A percentile compares a stretch with the other conserved stretches of the same genome.
These are phyloP conservation scores for Hemichromis elongatus DNA, from an alignment of 2,113 vertebrate genomes.

Conservation along the genomic window DNA sequence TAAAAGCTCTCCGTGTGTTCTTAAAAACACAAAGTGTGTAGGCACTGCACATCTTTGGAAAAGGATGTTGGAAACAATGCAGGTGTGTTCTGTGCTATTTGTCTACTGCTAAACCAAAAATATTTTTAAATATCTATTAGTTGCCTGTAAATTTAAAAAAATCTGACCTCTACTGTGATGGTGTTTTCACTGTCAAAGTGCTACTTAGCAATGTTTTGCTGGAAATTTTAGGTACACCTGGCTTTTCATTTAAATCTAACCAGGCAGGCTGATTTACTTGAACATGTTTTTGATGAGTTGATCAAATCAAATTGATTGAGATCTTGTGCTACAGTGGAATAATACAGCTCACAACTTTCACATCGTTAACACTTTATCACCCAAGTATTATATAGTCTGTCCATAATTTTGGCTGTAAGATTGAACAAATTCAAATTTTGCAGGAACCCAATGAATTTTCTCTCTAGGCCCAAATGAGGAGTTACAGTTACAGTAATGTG, in stretches of 20 bases:
- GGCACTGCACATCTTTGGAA: neutral
- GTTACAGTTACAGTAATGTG: neutral
- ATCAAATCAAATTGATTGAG: neutral
- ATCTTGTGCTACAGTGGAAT: neutral
- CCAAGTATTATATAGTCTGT: neutral
- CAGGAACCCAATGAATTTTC: neutral
- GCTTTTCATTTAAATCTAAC: neutral
- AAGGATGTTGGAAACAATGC: no score
- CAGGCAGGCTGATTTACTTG: neutral
- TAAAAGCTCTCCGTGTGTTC: neutral
- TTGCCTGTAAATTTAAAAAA: neutral
- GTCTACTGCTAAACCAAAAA: neutral
- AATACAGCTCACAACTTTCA: neutral
- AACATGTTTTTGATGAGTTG: neutral
- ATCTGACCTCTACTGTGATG: neutral
- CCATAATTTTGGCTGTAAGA: accelerated
- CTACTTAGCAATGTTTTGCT: neutral
- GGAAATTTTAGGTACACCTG: neutral
- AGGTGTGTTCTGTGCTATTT: neutral
- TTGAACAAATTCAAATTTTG: neutral
- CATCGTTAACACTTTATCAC: neutral
- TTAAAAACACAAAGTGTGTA: neutral
- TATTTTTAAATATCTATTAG: neutral
- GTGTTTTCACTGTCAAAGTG: neutral
- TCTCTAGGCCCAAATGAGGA: neutral